Conservation (phyloP, 2,888 invertebrate species). For the Noctua comes region DNA sequence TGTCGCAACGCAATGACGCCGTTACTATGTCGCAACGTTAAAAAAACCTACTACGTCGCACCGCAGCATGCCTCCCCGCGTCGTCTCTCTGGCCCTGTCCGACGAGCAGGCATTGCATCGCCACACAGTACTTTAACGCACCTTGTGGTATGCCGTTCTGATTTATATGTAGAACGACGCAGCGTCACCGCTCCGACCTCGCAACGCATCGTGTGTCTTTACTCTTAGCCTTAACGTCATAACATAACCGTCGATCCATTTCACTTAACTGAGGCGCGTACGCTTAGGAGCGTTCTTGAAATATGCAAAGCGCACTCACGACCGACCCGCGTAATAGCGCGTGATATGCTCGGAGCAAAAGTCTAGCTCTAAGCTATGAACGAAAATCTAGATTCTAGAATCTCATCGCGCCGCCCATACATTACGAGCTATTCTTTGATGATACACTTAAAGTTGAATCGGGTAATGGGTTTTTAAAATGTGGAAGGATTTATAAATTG, state of each 20-base stretch:
- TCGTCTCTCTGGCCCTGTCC: background rate
- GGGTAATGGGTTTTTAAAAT: slow-evolving; percentile 54
- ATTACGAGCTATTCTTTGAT: slow-evolving; percentile 71
- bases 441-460: slow-evolving; percentile 68
- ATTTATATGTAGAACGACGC: background rate
- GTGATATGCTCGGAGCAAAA: slow-evolving; percentile 82
- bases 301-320: slow-evolving; percentile 89
- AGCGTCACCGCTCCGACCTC: background rate
- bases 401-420: slow-evolving; percentile 71
- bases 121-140: background rate
- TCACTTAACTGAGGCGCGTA: slow-evolving; percentile 85
- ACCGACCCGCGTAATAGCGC: slow-evolving; percentile 82
- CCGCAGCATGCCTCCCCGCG: background rate
- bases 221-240: slow-evolving; percentile 77
- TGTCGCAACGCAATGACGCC: background rate
- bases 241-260: slow-evolving; percentile 86
- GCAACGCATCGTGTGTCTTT: background rate
- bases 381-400: slow-evolving; percentile 71
- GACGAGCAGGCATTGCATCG: background rate
- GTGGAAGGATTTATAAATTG: slow-evolving; percentile 23
- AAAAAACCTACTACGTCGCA: background rate
- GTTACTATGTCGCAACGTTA: background rate
- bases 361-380: slow-evolving; percentile 69
- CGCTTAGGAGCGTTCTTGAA: slow-evolving; percentile 86
- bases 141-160: background rate